Percentiles rank a stretch among this genome's conserved stretches.
These are phyloP conservation scores for Aleiodes alternator DNA, from an alignment of 2,888 invertebrate species.

Conservation along the genomic window DNA sequence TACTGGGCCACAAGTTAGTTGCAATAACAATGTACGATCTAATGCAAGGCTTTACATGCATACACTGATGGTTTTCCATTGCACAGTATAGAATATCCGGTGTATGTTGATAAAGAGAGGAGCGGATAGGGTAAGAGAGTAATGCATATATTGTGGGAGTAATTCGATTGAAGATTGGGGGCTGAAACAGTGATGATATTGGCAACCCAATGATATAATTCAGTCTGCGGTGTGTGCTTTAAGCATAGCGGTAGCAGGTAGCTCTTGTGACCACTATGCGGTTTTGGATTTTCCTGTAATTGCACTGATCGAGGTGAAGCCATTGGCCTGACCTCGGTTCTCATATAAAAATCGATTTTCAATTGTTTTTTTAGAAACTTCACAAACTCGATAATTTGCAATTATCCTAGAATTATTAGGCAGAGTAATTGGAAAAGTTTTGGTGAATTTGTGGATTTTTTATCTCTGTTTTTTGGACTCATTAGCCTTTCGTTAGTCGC, in stretches of 20 bases:
- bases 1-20: constrained; percentile 27
- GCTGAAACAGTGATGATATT: constrained; percentile 31
- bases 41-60: constrained; percentile 42
- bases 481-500: constrained; percentile 11
- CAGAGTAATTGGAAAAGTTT: too few species aligned
- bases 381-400: too few species aligned
- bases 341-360: constrained; percentile 1
- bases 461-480: not conserved
- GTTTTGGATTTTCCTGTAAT: constrained; percentile 45
- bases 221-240: constrained; percentile 46
- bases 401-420: too few species aligned
- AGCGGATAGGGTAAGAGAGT: constrained; percentile 7
- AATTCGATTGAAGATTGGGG: constrained; percentile 20
- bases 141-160: constrained; percentile 7
- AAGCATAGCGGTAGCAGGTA: constrained; percentile 36
- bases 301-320: constrained; percentile 31
- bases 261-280: constrained; percentile 32
- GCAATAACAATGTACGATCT: constrained; percentile 44
- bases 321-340: not conserved
- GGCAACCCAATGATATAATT: constrained; percentile 33
- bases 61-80: constrained; percentile 20
- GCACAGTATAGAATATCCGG: constrained; percentile 11
- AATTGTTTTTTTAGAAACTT: too few species aligned
- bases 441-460: not conserved
- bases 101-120: constrained; percentile 23